Conservation (phyloP, 2,113 vertebrate species). For the rabbit (Oryctolagus cuniculus) region DNA sequence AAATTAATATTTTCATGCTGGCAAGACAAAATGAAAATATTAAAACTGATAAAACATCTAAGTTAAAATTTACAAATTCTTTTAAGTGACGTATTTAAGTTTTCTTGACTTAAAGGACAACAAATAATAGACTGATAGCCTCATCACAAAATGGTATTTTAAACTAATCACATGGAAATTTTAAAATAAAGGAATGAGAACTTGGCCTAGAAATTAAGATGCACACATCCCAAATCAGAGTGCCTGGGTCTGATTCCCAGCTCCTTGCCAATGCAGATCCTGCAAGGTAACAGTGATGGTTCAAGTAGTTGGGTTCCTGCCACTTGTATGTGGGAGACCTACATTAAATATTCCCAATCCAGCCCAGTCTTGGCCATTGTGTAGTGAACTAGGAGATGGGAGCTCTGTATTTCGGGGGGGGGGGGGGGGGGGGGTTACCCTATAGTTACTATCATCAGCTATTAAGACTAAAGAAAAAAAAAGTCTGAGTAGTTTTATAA, state of each 20-base stretch:
- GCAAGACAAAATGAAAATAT: slow-evolving; percentile 30
- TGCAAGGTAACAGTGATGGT: too few species aligned
- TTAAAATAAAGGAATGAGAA: neutral
- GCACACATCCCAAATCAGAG: too few species aligned
- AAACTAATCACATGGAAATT: neutral
- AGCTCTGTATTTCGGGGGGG: too few species aligned
- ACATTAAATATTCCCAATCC: too few species aligned
- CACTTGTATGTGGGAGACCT: too few species aligned
- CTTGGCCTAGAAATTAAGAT: too few species aligned
- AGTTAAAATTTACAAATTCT: slow-evolving; percentile 42
- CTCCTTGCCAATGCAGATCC: too few species aligned
- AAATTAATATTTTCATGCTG: slow-evolving; percentile 30
- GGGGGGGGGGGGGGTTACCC: neutral
- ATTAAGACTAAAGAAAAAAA: slow-evolving; percentile 18
- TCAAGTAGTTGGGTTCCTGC: too few species aligned
- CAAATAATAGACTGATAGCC: neutral
- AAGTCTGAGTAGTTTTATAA: neutral
- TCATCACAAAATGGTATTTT: slow-evolving; percentile 47
- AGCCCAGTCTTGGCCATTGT: too few species aligned
- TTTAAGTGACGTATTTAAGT: neutral
- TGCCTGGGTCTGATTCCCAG: too few species aligned
- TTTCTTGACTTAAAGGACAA: neutral
- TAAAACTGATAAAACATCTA: slow-evolving; percentile 33
- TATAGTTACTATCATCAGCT: neutral
- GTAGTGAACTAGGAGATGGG: too few species aligned